Conservation (phyloP, 92 coral and sea anemone genomes). For the Heteractis magnifica region DNA sequence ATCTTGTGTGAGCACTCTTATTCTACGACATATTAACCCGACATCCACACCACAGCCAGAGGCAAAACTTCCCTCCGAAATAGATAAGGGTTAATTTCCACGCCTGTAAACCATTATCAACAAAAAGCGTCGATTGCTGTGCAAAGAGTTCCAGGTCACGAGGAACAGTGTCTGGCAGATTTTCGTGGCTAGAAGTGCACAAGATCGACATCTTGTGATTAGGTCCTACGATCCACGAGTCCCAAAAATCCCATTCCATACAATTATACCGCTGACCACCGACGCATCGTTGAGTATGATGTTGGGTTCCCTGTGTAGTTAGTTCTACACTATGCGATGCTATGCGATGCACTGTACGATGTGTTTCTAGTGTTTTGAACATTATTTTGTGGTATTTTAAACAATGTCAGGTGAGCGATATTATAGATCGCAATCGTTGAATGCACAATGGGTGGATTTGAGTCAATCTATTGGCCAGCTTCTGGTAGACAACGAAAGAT, state of each 20-base stretch:
- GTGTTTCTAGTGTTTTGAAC: background rate
- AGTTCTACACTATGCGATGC: background rate
- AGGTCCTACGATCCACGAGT: background rate
- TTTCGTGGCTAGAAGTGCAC: too few relatives aligned
- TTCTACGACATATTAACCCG: background rate
- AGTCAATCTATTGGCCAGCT: constrained; percentile 77
- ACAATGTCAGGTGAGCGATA: constrained; percentile 35
- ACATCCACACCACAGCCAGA: background rate
- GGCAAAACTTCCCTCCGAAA: background rate
- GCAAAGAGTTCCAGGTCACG: too few relatives aligned
- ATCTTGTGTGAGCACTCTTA: background rate
- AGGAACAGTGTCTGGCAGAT: too few relatives aligned
- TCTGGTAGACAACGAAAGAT: constrained; percentile 68
- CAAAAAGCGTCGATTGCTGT: too few relatives aligned
- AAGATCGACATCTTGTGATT: too few relatives aligned
- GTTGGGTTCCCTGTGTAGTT: background rate
- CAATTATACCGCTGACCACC: background rate
- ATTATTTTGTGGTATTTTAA: background rate
- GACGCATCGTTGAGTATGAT: background rate
- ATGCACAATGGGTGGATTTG: constrained; percentile 87
- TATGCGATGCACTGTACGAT: background rate
- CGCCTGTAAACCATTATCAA: too few relatives aligned
- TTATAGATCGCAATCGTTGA: constrained; percentile 69
- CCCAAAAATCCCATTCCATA: background rate
- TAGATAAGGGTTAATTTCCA: background rate